phyloP scores from a whole-genome alignment of 2,888 invertebrate species.

The Plebejus anna region DNA sequence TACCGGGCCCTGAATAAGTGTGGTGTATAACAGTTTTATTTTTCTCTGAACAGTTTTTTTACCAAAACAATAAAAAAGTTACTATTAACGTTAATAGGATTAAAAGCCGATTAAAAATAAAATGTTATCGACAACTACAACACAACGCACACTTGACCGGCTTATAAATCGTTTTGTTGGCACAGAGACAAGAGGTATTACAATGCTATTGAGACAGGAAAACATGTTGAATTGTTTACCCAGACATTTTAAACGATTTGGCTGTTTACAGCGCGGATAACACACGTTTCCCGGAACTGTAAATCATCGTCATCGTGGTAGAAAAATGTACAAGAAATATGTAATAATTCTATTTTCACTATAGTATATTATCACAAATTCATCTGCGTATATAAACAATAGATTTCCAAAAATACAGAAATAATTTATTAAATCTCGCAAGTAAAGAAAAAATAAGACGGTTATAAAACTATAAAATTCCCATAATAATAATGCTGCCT shows the following conservation, averaged over 20 bases:
- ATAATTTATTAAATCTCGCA: no score
- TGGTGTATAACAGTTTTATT: neutral
- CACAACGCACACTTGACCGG: constrained; percentile 59
- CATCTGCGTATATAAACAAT: no score
- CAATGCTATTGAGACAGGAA: constrained; percentile 46
- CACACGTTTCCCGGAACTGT: neutral
- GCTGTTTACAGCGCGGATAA: constrained; percentile 4
- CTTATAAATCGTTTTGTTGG: constrained; percentile 65
- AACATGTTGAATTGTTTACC: constrained; percentile 25
- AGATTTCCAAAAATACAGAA: no score
- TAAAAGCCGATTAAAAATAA: neutral
- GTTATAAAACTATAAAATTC: no score
- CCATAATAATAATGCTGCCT: no score
- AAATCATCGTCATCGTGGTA: neutral
- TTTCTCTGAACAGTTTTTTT: neutral
- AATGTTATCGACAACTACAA: constrained; percentile 36
- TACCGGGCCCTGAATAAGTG: neutral
- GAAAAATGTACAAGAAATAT: neutral
- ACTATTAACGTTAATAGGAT: neutral
- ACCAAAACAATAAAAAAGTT: neutral
- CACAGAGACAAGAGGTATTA: constrained; percentile 64
- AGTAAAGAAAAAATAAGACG: no score
- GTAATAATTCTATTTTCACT: no score
- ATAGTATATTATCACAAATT: no score
- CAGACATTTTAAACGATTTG: constrained; percentile 1